phyloP scores from a whole-genome alignment of 2,797 vertebrate species.

The Coregonus sp. region DNA sequence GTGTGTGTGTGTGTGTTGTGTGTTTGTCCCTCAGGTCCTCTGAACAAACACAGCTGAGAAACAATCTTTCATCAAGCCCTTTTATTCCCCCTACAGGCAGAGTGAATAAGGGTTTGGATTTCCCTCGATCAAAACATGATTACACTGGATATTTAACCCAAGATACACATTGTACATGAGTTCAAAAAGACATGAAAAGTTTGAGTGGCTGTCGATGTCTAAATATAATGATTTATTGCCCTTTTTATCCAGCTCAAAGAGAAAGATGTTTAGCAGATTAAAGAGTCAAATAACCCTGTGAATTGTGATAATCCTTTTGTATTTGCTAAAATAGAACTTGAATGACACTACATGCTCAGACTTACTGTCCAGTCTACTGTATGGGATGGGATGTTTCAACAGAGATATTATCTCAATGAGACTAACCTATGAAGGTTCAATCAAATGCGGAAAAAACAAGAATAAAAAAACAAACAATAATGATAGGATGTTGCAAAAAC shows the following conservation, averaged over 20 bases:
- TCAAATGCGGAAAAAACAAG: neutral
- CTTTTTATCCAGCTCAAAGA: neutral
- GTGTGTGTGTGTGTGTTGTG: conserved; percentile 23
- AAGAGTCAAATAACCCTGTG: conserved; percentile 50
- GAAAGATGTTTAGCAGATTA: conserved; percentile 28
- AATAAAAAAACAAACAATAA: neutral
- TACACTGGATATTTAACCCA: conserved; percentile 50
- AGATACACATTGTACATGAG: neutral
- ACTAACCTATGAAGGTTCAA: neutral
- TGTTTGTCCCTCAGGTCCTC: conserved; percentile 39
- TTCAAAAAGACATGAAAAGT: conserved; percentile 47
- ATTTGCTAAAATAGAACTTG: conserved; percentile 23
- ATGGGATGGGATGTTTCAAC: neutral
- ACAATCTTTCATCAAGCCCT: conserved; percentile 52
- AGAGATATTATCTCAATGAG: neutral
- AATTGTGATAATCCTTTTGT: conserved; percentile 49
- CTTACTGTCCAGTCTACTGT: neutral
- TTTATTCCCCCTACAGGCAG: conserved; percentile 11
- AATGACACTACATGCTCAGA: conserved; percentile 30
- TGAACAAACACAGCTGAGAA: conserved; percentile 64
- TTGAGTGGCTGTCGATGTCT: conserved; percentile 43
- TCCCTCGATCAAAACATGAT: conserved; percentile 51
- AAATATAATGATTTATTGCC: conserved; percentile 58
- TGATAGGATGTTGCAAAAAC: neutral
- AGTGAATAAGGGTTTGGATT: conserved; percentile 43